Evolutionary conservation across 2,113 vertebrate species (phyloP).

Genomic region (Daboia siamensis): DNA sequence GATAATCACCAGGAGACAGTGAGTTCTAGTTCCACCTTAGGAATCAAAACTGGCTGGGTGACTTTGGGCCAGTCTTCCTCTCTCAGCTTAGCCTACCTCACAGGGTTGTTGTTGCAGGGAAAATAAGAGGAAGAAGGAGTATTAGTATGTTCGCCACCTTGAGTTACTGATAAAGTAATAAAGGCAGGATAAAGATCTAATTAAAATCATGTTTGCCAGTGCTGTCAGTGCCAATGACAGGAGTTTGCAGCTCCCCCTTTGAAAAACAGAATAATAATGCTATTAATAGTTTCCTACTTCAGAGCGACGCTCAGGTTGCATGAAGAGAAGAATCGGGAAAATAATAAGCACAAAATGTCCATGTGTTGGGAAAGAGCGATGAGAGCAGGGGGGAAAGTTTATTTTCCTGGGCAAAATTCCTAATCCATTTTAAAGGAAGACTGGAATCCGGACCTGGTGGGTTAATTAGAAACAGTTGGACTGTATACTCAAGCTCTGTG

Average conservation of each 20-base stretch:
- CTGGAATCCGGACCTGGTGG: not conserved
- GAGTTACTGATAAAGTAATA: not conserved
- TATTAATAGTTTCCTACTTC: constrained; percentile 11
- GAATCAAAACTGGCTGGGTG: too few relatives aligned
- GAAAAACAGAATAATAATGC: not conserved
- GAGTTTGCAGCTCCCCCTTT: not conserved
- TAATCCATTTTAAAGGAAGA: not conserved
- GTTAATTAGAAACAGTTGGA: not conserved
- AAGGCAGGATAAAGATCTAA: not conserved
- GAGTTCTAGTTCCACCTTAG: too few relatives aligned
- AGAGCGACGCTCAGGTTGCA: not conserved
- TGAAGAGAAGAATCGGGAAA: not conserved
- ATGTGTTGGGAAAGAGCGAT: not conserved
- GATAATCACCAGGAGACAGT: too few relatives aligned
- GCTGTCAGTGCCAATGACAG: not conserved
- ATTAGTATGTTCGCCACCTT: not conserved
- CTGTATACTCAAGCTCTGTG: not conserved
- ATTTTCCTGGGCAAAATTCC: not conserved
- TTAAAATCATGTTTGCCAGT: not conserved
- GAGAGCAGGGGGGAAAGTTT: not conserved
- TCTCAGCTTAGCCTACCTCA: not conserved
- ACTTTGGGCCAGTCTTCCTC: not conserved
- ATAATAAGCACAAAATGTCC: not conserved
- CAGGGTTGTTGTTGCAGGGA: not conserved
- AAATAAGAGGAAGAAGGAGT: not conserved